Conservation (phyloP, 1,140 invertebrate species). For the Heliconius melpomene region DNA sequence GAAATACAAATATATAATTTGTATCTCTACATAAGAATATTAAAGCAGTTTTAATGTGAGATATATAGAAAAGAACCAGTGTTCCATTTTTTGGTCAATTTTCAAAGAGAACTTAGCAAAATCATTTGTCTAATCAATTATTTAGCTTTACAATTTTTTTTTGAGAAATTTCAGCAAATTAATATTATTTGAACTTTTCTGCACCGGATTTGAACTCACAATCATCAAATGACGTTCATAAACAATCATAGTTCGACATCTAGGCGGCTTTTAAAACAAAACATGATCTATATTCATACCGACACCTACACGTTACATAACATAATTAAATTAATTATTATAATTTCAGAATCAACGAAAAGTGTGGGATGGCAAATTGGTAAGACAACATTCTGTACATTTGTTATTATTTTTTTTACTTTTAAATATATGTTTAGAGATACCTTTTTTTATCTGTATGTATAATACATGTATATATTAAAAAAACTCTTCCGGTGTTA, state of each 20-base stretch:
- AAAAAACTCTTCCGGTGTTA: too few species aligned
- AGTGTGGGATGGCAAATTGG: constrained; percentile 16
- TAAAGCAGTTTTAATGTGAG: background rate
- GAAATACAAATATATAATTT: background rate
- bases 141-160: too few species aligned
- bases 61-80: too few species aligned
- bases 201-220: background rate
- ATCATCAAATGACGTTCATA: background rate
- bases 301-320: background rate
- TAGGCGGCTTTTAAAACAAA: background rate
- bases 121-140: too few species aligned
- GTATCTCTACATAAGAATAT: background rate
- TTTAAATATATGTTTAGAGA: background rate
- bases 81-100: too few species aligned
- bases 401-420: constrained; percentile 4
- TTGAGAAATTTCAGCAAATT: too few species aligned
- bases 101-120: too few species aligned
- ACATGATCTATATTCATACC: constrained; percentile 5
- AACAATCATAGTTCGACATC: background rate
- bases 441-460: too few species aligned
- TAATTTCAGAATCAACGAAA: background rate
- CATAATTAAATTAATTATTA: constrained; percentile 11
- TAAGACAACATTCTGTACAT: constrained; percentile 19
- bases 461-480: too few species aligned
- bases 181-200: background rate